Evolutionary conservation across 2,113 vertebrate species (phyloP).

Genomic region (Actenoides hombroni): DNA sequence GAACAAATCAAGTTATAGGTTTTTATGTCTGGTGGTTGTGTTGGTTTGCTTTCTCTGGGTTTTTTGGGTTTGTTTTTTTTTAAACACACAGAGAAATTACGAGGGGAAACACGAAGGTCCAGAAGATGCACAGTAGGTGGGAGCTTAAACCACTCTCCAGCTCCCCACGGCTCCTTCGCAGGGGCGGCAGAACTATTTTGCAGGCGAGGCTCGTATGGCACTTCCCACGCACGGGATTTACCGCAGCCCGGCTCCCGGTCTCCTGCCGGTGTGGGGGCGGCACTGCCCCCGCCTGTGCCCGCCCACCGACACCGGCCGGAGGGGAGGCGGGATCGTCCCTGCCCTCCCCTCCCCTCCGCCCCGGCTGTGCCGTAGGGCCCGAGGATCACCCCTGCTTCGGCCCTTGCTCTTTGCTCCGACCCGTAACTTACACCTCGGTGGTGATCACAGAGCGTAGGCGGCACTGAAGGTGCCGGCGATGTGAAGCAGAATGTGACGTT

Average conservation of each 20-base stretch:
- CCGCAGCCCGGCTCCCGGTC: background rate
- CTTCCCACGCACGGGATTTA: background rate
- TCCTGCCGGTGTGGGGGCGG: no score
- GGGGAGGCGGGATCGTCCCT: background rate
- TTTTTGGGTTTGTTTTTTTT: background rate
- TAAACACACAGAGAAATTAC: no score
- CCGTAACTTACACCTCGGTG: rapidly evolving
- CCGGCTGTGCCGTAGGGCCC: background rate
- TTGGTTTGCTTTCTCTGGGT: background rate
- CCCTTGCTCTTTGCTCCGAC: rapidly evolving
- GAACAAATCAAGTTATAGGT: background rate
- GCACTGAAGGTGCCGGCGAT: rapidly evolving
- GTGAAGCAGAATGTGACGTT: rapidly evolving
- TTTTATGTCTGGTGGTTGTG: background rate
- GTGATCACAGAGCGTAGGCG: background rate
- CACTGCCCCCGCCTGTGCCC: background rate
- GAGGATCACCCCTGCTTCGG: rapidly evolving
- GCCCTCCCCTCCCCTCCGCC: background rate
- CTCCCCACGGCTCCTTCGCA: background rate
- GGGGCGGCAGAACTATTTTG: background rate
- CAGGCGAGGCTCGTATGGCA: background rate
- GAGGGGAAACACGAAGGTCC: background rate
- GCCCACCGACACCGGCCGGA: background rate
- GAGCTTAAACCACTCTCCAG: background rate
- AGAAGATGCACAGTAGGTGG: background rate